Evolutionary conservation across 2,113 vertebrate genomes (phyloP), one percentile per base, ranked within the genome.

Genomic region (Zapornia atra): DNA sequence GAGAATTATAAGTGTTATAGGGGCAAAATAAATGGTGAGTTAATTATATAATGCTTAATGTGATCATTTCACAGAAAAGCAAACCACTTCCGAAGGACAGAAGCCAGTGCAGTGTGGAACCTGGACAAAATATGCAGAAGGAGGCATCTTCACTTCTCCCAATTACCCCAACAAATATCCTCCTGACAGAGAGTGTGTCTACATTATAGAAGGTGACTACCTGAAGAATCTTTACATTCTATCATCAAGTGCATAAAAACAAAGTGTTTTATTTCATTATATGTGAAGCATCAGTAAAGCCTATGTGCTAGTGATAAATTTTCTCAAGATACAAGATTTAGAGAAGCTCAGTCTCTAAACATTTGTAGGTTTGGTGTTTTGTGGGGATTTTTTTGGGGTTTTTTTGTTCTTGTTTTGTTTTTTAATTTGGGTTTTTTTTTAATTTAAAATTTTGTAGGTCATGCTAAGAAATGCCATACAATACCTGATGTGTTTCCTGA

Each of bases 81-180:
- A 98, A 97, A 98, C 98, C 97, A 98, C 98, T 95, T 99, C 99
- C 87, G 99, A 99, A 97, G 99, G 99, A 70, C 99, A 99, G 98
- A 99, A 99, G 95, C 98, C 98, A 89, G 98, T 99, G 92, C 99
- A 99, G 98, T 99, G 99, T 97, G 99, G 99, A 96, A 98, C 98
- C 68, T 99, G 99, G 99, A 99, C 99, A 94, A 99, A 99, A 95
- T 98, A 99, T 98, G 91, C 99, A 93, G 98, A 99, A 92, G 99
- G 99, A 97, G 99, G 99, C 38, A 96, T 99, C 93, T 99, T 99
- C 94, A 99, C 99, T 60, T 99, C 99, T 97, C 99, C 99, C 96
- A 99, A 99, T 96, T 99, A 99, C 86, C 99, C 99, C 90, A 99
- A 98, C 99, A 99, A 99, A 98, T 99, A 99, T 95, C 99, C 99